Conservation (phyloP, 2,797 vertebrate species). For the Cyclopterus lumpus region DNA sequence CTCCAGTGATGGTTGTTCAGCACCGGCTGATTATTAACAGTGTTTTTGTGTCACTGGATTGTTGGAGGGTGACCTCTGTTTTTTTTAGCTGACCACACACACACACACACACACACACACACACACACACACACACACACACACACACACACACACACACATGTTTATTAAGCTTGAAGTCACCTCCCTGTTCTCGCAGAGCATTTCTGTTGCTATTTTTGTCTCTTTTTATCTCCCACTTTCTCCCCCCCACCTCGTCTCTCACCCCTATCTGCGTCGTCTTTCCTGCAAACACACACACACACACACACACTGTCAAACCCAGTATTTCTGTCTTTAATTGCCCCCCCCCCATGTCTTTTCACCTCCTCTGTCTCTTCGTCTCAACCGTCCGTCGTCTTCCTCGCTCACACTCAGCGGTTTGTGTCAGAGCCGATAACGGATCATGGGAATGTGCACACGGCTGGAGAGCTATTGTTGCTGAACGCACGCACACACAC, state of each 20-base stretch:
- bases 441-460: conserved; percentile 77
- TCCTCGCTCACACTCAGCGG: conserved; percentile 44
- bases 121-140: not conserved
- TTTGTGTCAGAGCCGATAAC: conserved; percentile 76
- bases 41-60: conserved; percentile 26
- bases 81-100: conserved; percentile 35
- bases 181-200: not conserved
- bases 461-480: conserved; percentile 77
- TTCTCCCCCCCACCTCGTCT: not conserved
- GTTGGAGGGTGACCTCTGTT: conserved; percentile 40
- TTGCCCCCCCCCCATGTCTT: conserved; percentile 3
- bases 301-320: not conserved
- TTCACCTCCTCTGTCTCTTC: conserved; percentile 43
- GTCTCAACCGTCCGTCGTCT: conserved; percentile 38
- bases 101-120: conserved; percentile 17
- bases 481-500: conserved; percentile 57
- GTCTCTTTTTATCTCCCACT: conserved; percentile 18
- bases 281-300: no score
- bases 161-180: conserved; percentile 31
- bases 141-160: conserved; percentile 28
- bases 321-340: conserved; percentile 13
- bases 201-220: conserved; percentile 13
- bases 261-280: conserved; percentile 4
- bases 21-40: conserved; percentile 64
- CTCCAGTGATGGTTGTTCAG: conserved; percentile 12